Conservation (phyloP, 2,888 invertebrate genomes). For the Pediacus dermestoides region DNA sequence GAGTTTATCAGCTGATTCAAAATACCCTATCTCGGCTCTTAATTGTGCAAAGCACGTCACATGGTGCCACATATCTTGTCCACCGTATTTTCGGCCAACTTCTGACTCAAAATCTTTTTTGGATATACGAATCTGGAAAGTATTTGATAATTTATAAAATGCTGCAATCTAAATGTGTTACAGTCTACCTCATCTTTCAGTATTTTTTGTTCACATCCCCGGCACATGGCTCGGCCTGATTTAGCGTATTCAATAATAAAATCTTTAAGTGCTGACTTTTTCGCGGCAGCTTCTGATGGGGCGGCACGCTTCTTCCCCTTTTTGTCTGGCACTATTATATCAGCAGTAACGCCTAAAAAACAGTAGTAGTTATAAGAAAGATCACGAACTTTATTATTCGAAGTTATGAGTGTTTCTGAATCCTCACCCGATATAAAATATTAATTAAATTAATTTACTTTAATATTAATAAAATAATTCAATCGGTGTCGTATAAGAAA, state of each 20-base stretch:
- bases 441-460: too few relatives aligned
- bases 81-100: constrained; percentile 76
- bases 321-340: constrained; percentile 50
- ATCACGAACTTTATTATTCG: too few relatives aligned
- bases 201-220: constrained; percentile 82
- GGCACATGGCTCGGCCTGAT: constrained; percentile 74
- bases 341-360: constrained; percentile 32
- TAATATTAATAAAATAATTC: too few relatives aligned
- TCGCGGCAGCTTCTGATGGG: constrained; percentile 31
- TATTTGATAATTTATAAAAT: too few relatives aligned
- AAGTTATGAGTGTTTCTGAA: too few relatives aligned
- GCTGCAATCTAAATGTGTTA: constrained; percentile 6
- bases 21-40: constrained; percentile 69
- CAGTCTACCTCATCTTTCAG: constrained; percentile 60
- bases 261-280: constrained; percentile 56
- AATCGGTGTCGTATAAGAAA: too few relatives aligned
- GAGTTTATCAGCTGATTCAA: constrained; percentile 66
- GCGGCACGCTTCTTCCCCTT: constrained; percentile 54
- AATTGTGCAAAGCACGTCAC: constrained; percentile 81
- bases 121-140: constrained; percentile 62
- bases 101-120: constrained; percentile 84
- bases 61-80: constrained; percentile 87
- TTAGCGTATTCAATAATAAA: constrained; percentile 83
- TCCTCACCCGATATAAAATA: too few relatives aligned
- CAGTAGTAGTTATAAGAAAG: too few relatives aligned